These are phyloP conservation scores for Cactoblastis cactorum DNA, from an alignment of 2,888 invertebrate genomes.

Conservation along the genomic window DNA sequence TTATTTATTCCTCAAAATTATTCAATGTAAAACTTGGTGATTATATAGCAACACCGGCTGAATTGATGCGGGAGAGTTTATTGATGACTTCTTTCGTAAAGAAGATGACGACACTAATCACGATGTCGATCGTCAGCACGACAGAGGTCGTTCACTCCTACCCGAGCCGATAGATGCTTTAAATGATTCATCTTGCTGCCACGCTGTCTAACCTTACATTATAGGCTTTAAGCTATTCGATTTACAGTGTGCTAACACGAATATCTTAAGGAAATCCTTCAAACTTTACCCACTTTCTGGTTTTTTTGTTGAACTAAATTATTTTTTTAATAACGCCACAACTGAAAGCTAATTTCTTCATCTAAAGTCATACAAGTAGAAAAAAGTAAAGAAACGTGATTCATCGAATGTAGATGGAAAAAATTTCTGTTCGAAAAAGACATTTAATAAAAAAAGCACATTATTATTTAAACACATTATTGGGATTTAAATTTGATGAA, in stretches of 20 bases:
- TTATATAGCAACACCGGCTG: not conserved
- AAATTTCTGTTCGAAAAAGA: not conserved
- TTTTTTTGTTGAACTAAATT: not conserved
- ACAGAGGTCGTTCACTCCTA: not conserved
- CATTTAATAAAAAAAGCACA: not conserved
- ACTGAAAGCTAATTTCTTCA: too few species aligned
- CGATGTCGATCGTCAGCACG: not conserved
- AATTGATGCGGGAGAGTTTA: not conserved
- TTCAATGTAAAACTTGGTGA: not conserved
- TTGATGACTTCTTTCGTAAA: not conserved
- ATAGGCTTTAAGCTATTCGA: too few species aligned
- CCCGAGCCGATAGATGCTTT: not conserved
- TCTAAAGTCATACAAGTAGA: too few species aligned
- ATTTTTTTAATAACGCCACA: too few species aligned
- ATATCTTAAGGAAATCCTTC: too few species aligned
- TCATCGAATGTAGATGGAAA: not conserved
- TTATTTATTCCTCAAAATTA: too few species aligned
- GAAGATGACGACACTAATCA: not conserved
- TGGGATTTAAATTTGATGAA: too few species aligned
- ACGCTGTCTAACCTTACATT: not conserved
- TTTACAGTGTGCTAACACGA: too few species aligned
- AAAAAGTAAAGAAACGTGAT: not conserved
- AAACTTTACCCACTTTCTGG: not conserved
- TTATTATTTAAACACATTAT: too few species aligned
- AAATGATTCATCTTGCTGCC: constrained; percentile 7